Conservation (phyloP, 2,888 invertebrate genomes). For the Elmis aenea region DNA sequence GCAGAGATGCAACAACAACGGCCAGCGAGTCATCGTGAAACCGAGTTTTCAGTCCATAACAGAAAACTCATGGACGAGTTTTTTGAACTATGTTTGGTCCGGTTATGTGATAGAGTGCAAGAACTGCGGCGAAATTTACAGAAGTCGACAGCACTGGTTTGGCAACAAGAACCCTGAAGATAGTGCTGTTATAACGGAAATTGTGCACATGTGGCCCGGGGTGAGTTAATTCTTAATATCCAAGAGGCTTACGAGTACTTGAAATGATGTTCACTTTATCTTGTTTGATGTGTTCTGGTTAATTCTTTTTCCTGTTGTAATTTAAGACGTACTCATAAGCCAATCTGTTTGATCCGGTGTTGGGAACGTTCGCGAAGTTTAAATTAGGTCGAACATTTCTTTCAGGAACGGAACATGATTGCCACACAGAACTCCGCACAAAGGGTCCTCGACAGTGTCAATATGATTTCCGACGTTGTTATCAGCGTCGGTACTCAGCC, state of each 20-base stretch:
- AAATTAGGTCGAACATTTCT: slow-evolving; percentile 37
- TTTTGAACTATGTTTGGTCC: slow-evolving; percentile 72
- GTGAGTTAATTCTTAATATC: slow-evolving; percentile 36
- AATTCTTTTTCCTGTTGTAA: not conserved
- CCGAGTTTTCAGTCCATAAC: slow-evolving; percentile 48
- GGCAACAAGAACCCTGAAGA: slow-evolving; percentile 72
- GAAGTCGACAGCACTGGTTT: slow-evolving; percentile 75
- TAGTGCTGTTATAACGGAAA: slow-evolving; percentile 60
- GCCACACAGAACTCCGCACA: slow-evolving; percentile 43
- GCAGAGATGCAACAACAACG: slow-evolving; percentile 42
- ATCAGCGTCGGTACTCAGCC: slow-evolving; percentile 64
- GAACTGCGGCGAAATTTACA: slow-evolving; percentile 65
- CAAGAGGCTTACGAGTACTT: slow-evolving; percentile 28
- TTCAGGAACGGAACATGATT: slow-evolving; percentile 40
- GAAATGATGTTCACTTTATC: too few species aligned
- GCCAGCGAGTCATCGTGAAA: slow-evolving; percentile 54
- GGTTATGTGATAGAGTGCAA: slow-evolving; percentile 74
- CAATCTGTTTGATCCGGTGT: slow-evolving; percentile 7
- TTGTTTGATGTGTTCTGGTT: slow-evolving; percentile 16
- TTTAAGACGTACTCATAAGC: slow-evolving; percentile 21
- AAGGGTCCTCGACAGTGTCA: slow-evolving; percentile 56
- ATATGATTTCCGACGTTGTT: slow-evolving; percentile 54
- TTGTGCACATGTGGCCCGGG: slow-evolving; percentile 66
- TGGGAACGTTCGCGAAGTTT: slow-evolving; percentile 15
- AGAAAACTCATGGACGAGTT: slow-evolving; percentile 58